Base-by-base conservation (phyloP, 2,797 vertebrate genomes). In the Scolopax bukidnonensis region DNA sequence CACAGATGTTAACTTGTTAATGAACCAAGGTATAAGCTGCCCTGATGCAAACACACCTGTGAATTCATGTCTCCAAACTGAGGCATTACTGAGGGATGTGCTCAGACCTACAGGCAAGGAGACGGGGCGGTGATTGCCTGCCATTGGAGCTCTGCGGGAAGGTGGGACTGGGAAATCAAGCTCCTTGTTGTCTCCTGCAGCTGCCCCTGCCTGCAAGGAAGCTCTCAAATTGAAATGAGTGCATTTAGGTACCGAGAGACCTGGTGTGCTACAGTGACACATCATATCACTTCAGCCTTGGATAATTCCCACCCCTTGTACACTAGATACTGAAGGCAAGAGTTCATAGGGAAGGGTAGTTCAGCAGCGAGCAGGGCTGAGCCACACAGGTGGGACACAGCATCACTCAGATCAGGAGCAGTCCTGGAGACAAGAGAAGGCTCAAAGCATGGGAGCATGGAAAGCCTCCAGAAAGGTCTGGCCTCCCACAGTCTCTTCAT, bases 381-480 rank as follows among this genome's bases (percentile, higher is more conserved):
- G 56, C 40, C 43, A n/a, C 0, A 1, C 40, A 33, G 40, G 18
- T 0, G 1, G 60, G 23, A 87, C 18, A 57, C 1, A 2, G 24
- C 11, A 16, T 19, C 18, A 57, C 23, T 71, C 0, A 0, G 40
- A 43, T 40, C 8, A 56, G 51, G 10, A 56, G 27, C 64, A 43
- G 32, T 61, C 25, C 27, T n/a, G 36, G 16, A 19, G 6, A 41
- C 36, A 69, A 43, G 11, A 89, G 20, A 36, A 11, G 36, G 33
- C 60, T 70, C 75, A 63, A 33, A 82, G 51, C 40, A 48, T 28
- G 28, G 13, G 32, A 67, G 7, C 43, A 53, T 16, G 17, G 45
- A 45, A 38, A 77, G 36, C 20, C 17, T 87, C 30, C 45, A 60
- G 50, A 69, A 17, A 33, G 23, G 10, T 60, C 45, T 59, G 25